Conservation (phyloP, 2,888 invertebrate genomes). For the Digitonthophagus gazella region DNA sequence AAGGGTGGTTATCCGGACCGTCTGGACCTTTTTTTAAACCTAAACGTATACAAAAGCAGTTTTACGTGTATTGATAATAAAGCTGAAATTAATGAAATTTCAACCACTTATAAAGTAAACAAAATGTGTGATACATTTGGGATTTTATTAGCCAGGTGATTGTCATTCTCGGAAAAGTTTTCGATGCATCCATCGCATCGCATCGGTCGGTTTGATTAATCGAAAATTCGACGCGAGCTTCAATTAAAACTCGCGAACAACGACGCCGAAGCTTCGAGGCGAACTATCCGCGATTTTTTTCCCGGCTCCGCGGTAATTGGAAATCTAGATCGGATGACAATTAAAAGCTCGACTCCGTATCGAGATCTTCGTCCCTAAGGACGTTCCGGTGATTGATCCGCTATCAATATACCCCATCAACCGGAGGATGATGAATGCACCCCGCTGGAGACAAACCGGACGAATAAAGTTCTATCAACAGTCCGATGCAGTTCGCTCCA, state of each 20-base stretch:
- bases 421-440: constrained; percentile 15
- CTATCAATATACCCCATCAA: constrained; percentile 25
- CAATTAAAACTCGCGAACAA: constrained; percentile 11
- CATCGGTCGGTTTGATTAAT: not conserved
- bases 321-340: constrained; percentile 28
- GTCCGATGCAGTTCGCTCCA: not conserved
- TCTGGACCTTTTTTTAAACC: constrained; percentile 2
- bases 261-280: not conserved
- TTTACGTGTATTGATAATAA: no score
- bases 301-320: constrained; percentile 23
- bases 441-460: constrained; percentile 2
- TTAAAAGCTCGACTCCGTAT: constrained; percentile 24
- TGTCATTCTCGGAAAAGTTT: not conserved
- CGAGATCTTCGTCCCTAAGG: constrained; percentile 25
- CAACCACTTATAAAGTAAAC: no score
- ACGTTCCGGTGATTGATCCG: constrained; percentile 24
- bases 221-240: not conserved
- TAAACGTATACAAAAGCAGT: not conserved
- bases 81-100: no score
- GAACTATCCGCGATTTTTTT: constrained; percentile 24
- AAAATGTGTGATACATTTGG: no score
- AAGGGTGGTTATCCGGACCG: constrained; percentile 4
- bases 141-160: not conserved
- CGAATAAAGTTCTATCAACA: constrained; percentile 7
- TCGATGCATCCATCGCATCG: no score